Evolutionary conservation across 1,140 invertebrate genomes (phyloP).

Genomic region (Rhyzopertha dominica): DNA sequence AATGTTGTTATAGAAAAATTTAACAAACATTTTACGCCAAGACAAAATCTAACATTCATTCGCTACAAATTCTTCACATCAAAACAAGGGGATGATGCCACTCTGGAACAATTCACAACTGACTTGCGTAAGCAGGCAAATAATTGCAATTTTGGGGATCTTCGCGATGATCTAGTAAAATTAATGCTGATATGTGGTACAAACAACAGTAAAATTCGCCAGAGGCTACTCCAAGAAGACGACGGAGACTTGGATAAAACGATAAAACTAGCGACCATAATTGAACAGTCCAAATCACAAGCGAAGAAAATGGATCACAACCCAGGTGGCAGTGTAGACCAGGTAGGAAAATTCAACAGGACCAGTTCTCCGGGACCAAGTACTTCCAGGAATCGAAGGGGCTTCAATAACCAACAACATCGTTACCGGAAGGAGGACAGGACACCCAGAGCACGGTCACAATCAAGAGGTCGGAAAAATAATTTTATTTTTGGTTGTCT

Average conservation of each 20-base stretch:
- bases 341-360: no score
- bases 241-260: constrained; percentile 27
- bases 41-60: constrained; percentile 14
- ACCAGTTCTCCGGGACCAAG: no score
- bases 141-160: constrained; percentile 17
- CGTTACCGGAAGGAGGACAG: no score
- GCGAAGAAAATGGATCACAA: constrained; percentile 6
- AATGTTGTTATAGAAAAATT: constrained; percentile 16
- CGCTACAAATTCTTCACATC: constrained; percentile 17
- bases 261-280: constrained; percentile 18
- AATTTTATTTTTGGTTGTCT: no score
- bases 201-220: constrained; percentile 22
- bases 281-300: constrained; percentile 18
- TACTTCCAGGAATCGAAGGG: no score
- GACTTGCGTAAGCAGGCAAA: constrained; percentile 14
- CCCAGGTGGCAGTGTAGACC: neutral
- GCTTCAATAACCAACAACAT: no score
- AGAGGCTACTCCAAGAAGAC: constrained; percentile 26
- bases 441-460: no score
- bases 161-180: constrained; percentile 17
- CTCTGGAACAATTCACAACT: constrained; percentile 17
- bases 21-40: constrained; percentile 10
- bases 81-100: constrained; percentile 8
- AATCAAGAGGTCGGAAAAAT: no score
- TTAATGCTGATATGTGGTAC: constrained; percentile 19